These are phyloP conservation scores for Spisula solida DNA, from an alignment of 2,888 invertebrate species.

Conservation along the genomic window DNA sequence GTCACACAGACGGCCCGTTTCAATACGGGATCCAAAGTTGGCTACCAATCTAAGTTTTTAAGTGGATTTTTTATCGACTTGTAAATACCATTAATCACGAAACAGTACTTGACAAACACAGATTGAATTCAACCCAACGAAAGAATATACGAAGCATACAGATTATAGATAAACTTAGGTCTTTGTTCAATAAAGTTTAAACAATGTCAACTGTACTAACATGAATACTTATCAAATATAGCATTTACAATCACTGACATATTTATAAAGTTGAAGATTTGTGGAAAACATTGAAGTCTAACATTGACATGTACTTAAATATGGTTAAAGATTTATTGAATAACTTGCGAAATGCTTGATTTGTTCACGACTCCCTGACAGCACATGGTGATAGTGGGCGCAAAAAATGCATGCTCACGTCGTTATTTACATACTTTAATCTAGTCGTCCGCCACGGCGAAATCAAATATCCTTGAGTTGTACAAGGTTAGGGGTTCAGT, in stretches of 20 bases:
- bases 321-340: neutral
- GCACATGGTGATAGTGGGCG: neutral
- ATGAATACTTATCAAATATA: slow-evolving; percentile 10
- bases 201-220: slow-evolving; percentile 22
- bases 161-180: slow-evolving; percentile 13
- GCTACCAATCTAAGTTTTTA: slow-evolving; percentile 1
- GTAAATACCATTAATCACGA: slow-evolving; percentile 24
- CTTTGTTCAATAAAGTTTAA: slow-evolving; percentile 33
- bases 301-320: slow-evolving; percentile 24
- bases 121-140: slow-evolving; percentile 26
- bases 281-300: slow-evolving; percentile 30
- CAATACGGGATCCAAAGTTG: neutral
- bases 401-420: neutral
- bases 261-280: slow-evolving; percentile 34
- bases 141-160: slow-evolving; percentile 33
- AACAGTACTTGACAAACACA: slow-evolving; percentile 19
- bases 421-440: neutral
- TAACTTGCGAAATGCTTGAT: neutral
- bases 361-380: neutral
- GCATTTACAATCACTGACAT: slow-evolving; percentile 24
- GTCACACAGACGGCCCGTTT: neutral
- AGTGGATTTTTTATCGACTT: slow-evolving; percentile 30
- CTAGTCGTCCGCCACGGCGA: neutral
- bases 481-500: no score
- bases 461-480: neutral